Evolutionary conservation across 2,888 invertebrate species (phyloP).

Genomic region (Colletes collaris): DNA sequence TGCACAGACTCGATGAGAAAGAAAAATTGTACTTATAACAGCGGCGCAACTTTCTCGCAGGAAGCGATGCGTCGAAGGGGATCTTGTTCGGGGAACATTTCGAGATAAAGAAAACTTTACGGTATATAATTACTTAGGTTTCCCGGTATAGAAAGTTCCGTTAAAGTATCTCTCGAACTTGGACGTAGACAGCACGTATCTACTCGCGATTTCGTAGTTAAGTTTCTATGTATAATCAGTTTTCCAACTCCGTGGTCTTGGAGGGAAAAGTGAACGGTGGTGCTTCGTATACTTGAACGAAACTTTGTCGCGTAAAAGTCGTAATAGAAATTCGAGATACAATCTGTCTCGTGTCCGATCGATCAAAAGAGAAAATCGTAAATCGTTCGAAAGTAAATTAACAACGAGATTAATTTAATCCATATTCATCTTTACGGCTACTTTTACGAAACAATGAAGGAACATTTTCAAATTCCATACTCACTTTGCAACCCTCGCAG

Average conservation of each 20-base stretch:
- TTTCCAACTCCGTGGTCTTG: constrained; percentile 2
- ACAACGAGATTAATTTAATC: too few relatives aligned
- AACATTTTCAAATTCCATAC: constrained; percentile 56
- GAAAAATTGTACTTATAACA: constrained; percentile 46
- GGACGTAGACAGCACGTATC: background rate
- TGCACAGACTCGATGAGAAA: constrained; percentile 6
- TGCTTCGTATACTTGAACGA: too few relatives aligned
- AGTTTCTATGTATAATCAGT: constrained; percentile 6
- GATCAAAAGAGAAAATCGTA: too few relatives aligned
- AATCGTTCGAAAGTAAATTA: too few relatives aligned
- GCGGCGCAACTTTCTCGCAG: constrained; percentile 41
- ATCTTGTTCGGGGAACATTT: constrained; percentile 24
- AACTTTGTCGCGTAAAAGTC: too few relatives aligned
- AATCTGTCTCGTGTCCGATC: too few relatives aligned
- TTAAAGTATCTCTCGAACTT: constrained; percentile 16
- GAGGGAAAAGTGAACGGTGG: background rate
- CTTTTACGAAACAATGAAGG: background rate
- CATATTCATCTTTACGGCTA: too few relatives aligned
- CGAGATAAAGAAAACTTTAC: constrained; percentile 40
- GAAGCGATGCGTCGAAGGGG: constrained; percentile 28
- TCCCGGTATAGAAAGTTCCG: constrained; percentile 45
- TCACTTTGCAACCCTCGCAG: constrained; percentile 99
- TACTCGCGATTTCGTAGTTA: constrained; percentile 4
- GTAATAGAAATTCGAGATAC: too few relatives aligned
- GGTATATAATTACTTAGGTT: constrained; percentile 38